These are phyloP conservation scores for Corticium candelabrum DNA, from an alignment of 37 sponge, comb jelly and placozoan genomes.

Conservation along the genomic window DNA sequence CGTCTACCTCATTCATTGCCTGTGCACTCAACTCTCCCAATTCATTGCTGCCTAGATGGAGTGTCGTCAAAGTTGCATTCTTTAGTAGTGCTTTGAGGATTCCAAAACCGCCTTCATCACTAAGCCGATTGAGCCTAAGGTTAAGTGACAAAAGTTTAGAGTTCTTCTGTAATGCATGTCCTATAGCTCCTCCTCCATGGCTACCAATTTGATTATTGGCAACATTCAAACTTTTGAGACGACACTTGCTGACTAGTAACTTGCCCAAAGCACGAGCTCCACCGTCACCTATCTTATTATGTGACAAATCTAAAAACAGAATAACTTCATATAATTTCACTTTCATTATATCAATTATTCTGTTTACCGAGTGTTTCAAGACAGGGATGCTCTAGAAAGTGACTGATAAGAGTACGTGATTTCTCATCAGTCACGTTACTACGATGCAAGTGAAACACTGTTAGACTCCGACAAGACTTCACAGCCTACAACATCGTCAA, in stretches of 20 bases:
- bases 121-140: slow-evolving; percentile 70
- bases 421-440: slow-evolving; percentile 64
- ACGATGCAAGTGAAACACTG: slow-evolving; percentile 23
- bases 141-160: slow-evolving; percentile 49
- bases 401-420: slow-evolving; percentile 62
- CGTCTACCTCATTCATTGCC: slow-evolving; percentile 58
- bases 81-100: slow-evolving; percentile 67
- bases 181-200: slow-evolving; percentile 61
- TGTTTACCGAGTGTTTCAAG: slow-evolving; percentile 45
- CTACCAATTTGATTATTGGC: slow-evolving; percentile 58
- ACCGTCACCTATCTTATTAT: slow-evolving; percentile 66
- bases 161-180: slow-evolving; percentile 79
- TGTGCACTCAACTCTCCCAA: slow-evolving; percentile 65
- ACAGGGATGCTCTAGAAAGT: slow-evolving; percentile 78
- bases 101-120: slow-evolving; percentile 74
- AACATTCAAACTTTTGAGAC: slow-evolving; percentile 44
- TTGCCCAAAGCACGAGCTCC: slow-evolving; percentile 84
- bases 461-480: slow-evolving; percentile 5
- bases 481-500: slow-evolving; percentile 6
- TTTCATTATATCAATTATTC: background rate
- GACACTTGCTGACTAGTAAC: slow-evolving; percentile 58
- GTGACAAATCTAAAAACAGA: slow-evolving; percentile 71
- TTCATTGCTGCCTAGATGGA: slow-evolving; percentile 69
- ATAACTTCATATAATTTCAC: too few relatives aligned
- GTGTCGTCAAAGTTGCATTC: slow-evolving; percentile 40